A percentile compares a stretch with the other conserved stretches of the same genome.
Evolutionary conservation across 2,888 invertebrate genomes (phyloP).

Genomic region (Abrostola tripartita): DNA sequence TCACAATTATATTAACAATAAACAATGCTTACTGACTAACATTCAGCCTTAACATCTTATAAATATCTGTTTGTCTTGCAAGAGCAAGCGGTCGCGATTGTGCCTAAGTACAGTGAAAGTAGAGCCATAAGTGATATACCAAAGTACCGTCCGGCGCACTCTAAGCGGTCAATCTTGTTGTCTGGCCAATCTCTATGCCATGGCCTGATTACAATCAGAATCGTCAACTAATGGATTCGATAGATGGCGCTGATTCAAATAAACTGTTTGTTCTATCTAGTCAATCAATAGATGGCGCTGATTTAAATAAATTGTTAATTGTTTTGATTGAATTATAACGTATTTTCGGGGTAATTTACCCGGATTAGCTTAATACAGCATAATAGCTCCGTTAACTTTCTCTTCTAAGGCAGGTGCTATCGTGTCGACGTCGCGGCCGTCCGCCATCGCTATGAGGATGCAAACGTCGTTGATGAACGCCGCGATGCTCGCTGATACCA

Average conservation of each 20-base stretch:
- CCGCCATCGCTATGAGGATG: conserved; percentile 92
- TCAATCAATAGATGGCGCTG: neutral
- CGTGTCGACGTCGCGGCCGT: conserved; percentile 89
- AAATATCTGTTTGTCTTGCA: neutral
- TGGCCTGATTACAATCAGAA: no score
- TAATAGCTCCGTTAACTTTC: conserved; percentile 94
- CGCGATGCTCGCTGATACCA: conserved; percentile 91
- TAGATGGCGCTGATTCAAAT: no score
- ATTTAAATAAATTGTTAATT: neutral
- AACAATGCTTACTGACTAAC: conserved; percentile 41
- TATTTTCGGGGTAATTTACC: conserved; percentile 8
- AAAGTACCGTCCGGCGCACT: no score
- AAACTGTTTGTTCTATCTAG: neutral
- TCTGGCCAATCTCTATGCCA: no score
- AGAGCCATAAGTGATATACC: no score
- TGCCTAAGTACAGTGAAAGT: no score
- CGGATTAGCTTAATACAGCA: conserved; percentile 89
- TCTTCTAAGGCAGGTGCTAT: conserved; percentile 92
- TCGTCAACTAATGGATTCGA: no score
- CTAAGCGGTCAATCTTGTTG: no score
- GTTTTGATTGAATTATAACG: conserved; percentile 19
- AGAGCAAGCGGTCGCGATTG: no score
- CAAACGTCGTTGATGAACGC: conserved; percentile 92
- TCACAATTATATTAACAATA: conserved; percentile 37
- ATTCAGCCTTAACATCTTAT: conserved; percentile 58